Evolutionary conservation across 2,888 invertebrate species (phyloP).

Genomic region (Cryptocephalus moraei): DNA sequence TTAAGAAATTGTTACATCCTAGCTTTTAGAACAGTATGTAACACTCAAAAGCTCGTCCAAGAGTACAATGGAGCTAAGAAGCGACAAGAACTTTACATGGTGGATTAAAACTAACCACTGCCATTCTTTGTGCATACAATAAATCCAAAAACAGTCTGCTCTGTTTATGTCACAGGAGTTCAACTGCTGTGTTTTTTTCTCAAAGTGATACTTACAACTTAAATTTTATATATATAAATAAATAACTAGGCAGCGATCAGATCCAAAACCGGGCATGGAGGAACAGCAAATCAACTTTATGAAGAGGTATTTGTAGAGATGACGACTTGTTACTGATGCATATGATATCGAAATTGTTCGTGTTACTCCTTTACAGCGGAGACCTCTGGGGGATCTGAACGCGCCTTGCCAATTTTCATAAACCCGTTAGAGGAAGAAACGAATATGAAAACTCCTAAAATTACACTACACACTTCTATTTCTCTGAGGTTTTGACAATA

Average conservation of each 20-base stretch:
- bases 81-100: no score
- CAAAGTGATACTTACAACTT: constrained; percentile 29
- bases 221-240: constrained; percentile 15
- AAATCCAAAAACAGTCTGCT: constrained; percentile 34
- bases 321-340: no score
- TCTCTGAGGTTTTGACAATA: no score
- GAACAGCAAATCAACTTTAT: constrained; percentile 1
- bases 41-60: background rate
- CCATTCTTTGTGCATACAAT: constrained; percentile 21
- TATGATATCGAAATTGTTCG: no score
- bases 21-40: background rate
- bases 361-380: no score
- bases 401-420: no score
- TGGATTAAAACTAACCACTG: constrained; percentile 3
- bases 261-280: constrained; percentile 10
- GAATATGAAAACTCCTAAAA: background rate
- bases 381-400: no score
- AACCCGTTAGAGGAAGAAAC: no score
- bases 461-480: background rate
- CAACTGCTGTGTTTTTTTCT: constrained; percentile 20
- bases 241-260: constrained; percentile 17
- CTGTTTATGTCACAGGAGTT: constrained; percentile 35
- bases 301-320: no score
- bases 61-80: no score
- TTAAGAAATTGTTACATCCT: no score